Evolutionary conservation across 1,140 invertebrate genomes (phyloP).

Genomic region (Laupala kohalensis): DNA sequence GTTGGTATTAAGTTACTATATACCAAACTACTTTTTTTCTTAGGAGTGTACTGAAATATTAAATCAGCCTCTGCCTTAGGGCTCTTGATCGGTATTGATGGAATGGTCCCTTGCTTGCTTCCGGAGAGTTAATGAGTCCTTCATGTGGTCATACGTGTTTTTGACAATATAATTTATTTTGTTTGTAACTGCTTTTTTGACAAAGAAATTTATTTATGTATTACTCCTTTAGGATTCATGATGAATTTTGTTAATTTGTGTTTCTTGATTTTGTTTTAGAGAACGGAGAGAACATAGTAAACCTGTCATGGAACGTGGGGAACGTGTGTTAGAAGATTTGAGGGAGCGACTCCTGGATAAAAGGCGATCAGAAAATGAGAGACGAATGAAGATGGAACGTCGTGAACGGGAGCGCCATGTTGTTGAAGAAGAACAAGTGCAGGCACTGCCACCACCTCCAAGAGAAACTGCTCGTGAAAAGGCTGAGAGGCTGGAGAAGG

Average conservation of each 20-base stretch:
- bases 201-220: too few relatives aligned
- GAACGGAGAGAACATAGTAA: conserved; percentile 18
- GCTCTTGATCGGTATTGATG: too few relatives aligned
- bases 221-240: too few relatives aligned
- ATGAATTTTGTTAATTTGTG: background rate
- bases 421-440: conserved; percentile 18
- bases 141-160: too few relatives aligned
- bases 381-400: conserved; percentile 27
- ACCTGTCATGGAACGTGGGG: conserved; percentile 26
- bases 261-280: background rate
- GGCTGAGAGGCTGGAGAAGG: conserved; percentile 11
- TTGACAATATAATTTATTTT: too few relatives aligned
- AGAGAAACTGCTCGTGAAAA: conserved; percentile 27
- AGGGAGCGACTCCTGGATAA: conserved; percentile 43
- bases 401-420: conserved; percentile 31
- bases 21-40: too few relatives aligned
- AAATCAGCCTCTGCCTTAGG: too few relatives aligned
- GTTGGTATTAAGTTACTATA: too few relatives aligned
- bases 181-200: too few relatives aligned
- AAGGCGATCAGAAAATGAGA: conserved; percentile 24
- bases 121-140: too few relatives aligned
- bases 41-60: too few relatives aligned
- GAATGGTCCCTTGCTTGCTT: too few relatives aligned
- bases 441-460: conserved; percentile 27
- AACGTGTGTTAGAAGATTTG: conserved; percentile 54